Evolutionary conservation across 2,113 vertebrate genomes (phyloP).

Genomic region (Tor tambroides): DNA sequence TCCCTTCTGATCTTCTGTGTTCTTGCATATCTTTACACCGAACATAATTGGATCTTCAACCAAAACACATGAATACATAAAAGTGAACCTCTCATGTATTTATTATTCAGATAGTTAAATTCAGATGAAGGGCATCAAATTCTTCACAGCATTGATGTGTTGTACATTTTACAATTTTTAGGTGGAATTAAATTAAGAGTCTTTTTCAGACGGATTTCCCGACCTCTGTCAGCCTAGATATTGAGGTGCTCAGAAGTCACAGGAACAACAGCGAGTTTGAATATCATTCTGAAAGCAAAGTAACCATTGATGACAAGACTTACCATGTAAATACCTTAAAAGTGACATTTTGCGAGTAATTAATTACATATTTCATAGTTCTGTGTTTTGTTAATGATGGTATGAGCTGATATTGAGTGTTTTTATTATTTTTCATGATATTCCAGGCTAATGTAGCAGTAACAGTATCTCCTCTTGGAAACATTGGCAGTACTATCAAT

Average conservation of each 20-base stretch:
- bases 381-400: not conserved
- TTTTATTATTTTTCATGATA: not conserved
- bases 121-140: not conserved
- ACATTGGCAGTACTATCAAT: conserved; percentile 69
- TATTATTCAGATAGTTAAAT: not conserved
- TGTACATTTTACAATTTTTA: not conserved
- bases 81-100: not conserved
- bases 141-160: not conserved
- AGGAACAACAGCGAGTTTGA: conserved; percentile 67
- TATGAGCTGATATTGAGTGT: not conserved
- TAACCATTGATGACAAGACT: conserved; percentile 68
- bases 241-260: conserved; percentile 70
- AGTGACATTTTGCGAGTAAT: not conserved
- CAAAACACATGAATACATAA: not conserved
- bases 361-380: not conserved
- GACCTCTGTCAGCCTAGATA: conserved; percentile 72
- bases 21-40: not conserved
- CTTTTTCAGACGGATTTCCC: conserved; percentile 76
- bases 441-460: conserved; percentile 69
- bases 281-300: conserved; percentile 66
- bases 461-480: conserved; percentile 54
- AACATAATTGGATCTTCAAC: not conserved
- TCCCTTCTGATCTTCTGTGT: not conserved
- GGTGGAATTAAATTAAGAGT: not conserved
- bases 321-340: conserved; percentile 72